Base-by-base conservation (phyloP, 2,888 invertebrate genomes). In the Orchesellides sinensis region DNA sequence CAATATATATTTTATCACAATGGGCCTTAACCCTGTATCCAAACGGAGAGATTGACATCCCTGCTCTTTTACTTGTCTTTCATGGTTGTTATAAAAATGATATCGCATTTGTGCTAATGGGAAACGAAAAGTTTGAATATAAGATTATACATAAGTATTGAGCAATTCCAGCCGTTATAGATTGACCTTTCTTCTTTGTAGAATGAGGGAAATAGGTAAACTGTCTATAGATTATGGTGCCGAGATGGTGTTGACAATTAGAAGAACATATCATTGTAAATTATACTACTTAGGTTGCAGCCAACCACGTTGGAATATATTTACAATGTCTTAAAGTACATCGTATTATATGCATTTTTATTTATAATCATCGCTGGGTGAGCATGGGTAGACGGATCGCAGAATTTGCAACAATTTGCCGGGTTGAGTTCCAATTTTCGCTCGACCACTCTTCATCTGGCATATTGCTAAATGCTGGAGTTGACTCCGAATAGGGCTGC, bases 371-470 rank as follows among this genome's bases (percentile, higher is more conserved):
- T 56, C 54, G 70, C 70, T 70, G 32, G 68, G 78, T 61, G 78
- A 78, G 78, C 78, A 78, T 69, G 78, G 59, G 14, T 59, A 74
- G 68, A 74, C 73, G 73, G 74, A 73, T 68, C 19, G 74, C 81
- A 81, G 81, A 66, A 81, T 81, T 78, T 78, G 61, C 69, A 69
- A 81, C 68, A 81, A 69, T 81, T 81, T 81, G 81, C 81, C 81
- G 81, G 73, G 56, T 81, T 81, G 81, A 81, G 81, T 81, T 81
- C 23, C 74, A 74, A 81, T 81, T 74, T 81, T 78, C 69, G 81
- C 81, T 81, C 81, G 29, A 74, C 81, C 47, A 61, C 68, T 68
- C 81, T 61, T 59, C 68, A 61, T 74, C 81, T 81, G 74, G 74
- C 73, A 40, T 59, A 61, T 59, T 47, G 66, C 68, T 63, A 73